Conservation (phyloP, 2,113 vertebrate species). For the Thalassarche chlororhynchos region DNA sequence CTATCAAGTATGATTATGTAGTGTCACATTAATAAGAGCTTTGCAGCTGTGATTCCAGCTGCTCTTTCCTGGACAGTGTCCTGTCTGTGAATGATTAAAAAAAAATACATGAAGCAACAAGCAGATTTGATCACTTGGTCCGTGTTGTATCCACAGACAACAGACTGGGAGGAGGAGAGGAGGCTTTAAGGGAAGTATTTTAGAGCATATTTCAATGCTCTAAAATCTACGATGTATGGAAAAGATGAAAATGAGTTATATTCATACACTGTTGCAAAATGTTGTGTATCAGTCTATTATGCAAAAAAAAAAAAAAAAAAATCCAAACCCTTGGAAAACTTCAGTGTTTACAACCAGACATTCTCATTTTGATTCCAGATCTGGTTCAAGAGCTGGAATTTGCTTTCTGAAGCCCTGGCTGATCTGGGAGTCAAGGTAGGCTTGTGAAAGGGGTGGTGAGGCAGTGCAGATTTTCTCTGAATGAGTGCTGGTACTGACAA, state of each 20-base stretch:
- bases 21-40: not conserved
- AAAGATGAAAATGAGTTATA: not conserved
- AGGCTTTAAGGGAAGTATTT: not conserved
- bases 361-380: not conserved
- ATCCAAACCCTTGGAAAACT: not conserved
- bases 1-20: conserved; percentile 1
- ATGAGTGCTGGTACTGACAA: not conserved
- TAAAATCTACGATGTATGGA: not conserved
- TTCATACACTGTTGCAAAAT: not conserved
- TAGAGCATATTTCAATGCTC: not conserved
- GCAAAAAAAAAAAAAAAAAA: not conserved
- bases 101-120: not conserved
- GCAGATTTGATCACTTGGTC: not conserved
- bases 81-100: not conserved
- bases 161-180: conserved; percentile 27
- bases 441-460: not conserved
- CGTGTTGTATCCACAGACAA: not conserved
- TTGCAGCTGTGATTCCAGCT: conserved; percentile 61
- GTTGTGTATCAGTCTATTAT: not conserved
- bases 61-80: conserved; percentile 6
- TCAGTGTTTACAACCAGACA: not conserved
- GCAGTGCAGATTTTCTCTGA: not conserved
- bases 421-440: not conserved
- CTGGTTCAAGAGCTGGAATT: not conserved
- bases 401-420: not conserved